Conservation (phyloP, 2,113 vertebrate species). For the Xenus cinereus region DNA sequence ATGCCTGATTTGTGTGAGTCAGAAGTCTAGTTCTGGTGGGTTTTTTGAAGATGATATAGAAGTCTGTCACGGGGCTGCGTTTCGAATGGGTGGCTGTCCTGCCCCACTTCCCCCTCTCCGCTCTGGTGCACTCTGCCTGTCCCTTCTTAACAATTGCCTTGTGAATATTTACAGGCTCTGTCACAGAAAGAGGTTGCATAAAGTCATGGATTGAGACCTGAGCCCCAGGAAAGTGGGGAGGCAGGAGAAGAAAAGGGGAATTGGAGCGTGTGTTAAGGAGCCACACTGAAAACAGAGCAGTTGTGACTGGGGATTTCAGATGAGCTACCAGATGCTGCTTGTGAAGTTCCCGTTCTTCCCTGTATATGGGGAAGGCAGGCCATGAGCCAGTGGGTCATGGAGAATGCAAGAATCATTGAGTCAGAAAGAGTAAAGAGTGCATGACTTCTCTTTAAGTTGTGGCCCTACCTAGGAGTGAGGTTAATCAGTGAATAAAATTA, state of each 20-base stretch:
- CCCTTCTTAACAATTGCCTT: background rate
- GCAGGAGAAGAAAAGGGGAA: background rate
- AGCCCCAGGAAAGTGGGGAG: background rate
- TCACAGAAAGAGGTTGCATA: background rate
- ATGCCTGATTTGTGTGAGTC: background rate
- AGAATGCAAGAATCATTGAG: background rate
- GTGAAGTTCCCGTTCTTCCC: background rate
- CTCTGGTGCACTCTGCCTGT: background rate
- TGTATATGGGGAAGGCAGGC: background rate
- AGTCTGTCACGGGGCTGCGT: background rate
- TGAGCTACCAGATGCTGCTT: background rate
- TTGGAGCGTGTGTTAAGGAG: background rate
- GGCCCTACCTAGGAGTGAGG: background rate
- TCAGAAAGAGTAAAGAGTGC: background rate
- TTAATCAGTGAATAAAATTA: background rate
- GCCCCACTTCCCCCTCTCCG: background rate
- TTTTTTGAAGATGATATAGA: background rate
- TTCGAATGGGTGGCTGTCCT: background rate
- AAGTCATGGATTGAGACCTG: background rate
- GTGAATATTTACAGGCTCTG: background rate
- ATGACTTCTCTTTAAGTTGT: background rate
- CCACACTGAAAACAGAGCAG: fast-evolving
- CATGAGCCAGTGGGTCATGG: background rate
- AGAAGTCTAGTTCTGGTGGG: background rate
- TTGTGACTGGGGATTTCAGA: background rate